Percentiles rank a stretch among this genome's conserved stretches.
Evolutionary conservation across 2,888 invertebrate species (phyloP).

Genomic region (Linnaemya tessellans): DNA sequence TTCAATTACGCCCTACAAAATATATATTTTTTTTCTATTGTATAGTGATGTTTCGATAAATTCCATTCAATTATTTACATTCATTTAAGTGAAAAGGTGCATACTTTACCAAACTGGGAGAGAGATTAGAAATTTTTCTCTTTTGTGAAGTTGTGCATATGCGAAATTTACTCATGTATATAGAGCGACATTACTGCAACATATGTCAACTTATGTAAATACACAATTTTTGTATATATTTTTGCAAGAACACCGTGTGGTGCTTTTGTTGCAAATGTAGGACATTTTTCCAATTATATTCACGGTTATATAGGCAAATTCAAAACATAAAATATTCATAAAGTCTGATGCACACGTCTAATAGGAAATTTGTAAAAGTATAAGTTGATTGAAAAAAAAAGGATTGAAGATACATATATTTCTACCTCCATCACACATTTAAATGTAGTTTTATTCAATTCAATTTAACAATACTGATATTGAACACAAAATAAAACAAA

Average conservation of each 20-base stretch:
- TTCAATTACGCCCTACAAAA: constrained; percentile 72
- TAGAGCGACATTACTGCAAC: not conserved
- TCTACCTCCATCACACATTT: too few relatives aligned
- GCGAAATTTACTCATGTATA: not conserved
- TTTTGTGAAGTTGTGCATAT: not conserved
- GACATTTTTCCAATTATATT: constrained; percentile 67
- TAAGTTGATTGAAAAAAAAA: too few relatives aligned
- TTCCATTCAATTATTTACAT: constrained; percentile 50
- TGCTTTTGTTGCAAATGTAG: constrained; percentile 56
- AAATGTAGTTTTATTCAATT: too few relatives aligned
- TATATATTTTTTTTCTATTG: not conserved
- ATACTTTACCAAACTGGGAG: not conserved
- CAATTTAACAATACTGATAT: too few relatives aligned
- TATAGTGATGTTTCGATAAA: constrained; percentile 16
- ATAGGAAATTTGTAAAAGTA: constrained; percentile 10
- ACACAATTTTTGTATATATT: constrained; percentile 1
- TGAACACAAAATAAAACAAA: too few relatives aligned
- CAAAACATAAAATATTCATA: not conserved
- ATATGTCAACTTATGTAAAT: not conserved
- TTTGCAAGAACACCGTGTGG: constrained; percentile 17
- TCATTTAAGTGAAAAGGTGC: constrained; percentile 2
- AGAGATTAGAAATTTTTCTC: not conserved
- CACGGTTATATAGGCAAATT: constrained; percentile 57
- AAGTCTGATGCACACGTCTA: not conserved
- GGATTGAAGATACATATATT: too few relatives aligned